Conservation (phyloP, 2,888 invertebrate species). For the Euphydryas editha region DNA sequence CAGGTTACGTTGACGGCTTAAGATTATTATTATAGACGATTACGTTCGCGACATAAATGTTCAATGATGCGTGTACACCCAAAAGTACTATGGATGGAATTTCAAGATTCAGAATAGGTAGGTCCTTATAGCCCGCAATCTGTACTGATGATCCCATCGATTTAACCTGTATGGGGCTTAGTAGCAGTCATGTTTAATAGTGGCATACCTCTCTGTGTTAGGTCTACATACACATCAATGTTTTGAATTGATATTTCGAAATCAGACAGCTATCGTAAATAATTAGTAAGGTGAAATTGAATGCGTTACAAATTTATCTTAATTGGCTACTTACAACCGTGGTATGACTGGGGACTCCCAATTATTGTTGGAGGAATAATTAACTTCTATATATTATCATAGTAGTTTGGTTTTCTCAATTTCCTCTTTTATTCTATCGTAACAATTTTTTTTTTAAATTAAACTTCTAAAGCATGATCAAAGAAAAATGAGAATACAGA, state of each 20-base stretch:
- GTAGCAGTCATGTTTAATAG: not conserved
- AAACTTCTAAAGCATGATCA: too few relatives aligned
- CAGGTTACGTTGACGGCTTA: conserved; percentile 33
- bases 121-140: conserved; percentile 2
- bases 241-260: not conserved
- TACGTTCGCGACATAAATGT: conserved; percentile 24
- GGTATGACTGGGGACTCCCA: too few relatives aligned
- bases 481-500: too few relatives aligned
- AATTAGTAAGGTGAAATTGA: too few relatives aligned
- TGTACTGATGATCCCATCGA: not conserved
- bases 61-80: conserved; percentile 23
- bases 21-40: conserved; percentile 33
- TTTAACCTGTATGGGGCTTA: not conserved
- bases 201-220: not conserved
- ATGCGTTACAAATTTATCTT: too few relatives aligned
- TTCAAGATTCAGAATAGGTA: conserved; percentile 5
- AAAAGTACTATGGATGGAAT: not conserved
- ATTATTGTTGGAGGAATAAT: too few relatives aligned
- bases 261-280: too few relatives aligned
- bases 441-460: too few relatives aligned
- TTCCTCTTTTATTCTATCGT: too few relatives aligned
- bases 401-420: too few relatives aligned
- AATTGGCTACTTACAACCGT: too few relatives aligned
- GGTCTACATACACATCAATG: not conserved
- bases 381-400: too few relatives aligned